A percentile compares a stretch with the other conserved stretches of the same genome.
Evolutionary conservation across 35 echinoderm and acorn worm species (phyloP).

Genomic region (Holothuria glaberrima): DNA sequence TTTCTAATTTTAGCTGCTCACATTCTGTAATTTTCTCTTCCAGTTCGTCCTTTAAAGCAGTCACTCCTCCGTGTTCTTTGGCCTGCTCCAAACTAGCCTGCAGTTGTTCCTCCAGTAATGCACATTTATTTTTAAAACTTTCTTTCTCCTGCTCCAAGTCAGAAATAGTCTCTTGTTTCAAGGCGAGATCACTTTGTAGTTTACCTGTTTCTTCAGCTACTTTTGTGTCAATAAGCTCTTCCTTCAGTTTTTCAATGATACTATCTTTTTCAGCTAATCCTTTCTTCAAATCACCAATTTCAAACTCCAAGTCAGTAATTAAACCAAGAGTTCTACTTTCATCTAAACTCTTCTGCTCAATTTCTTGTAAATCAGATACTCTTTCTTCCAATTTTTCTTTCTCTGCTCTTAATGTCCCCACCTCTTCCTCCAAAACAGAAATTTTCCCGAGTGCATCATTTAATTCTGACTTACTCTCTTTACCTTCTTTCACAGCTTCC

Average conservation of each 20-base stretch:
- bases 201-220: not conserved
- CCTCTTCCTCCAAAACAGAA: conserved; percentile 40
- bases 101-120: conserved; percentile 10
- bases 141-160: conserved; percentile 6
- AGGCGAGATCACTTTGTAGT: conserved; percentile 6
- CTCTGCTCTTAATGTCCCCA: conserved; percentile 50
- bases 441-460: conserved; percentile 37
- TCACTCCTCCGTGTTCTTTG: not conserved
- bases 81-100: not conserved
- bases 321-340: conserved; percentile 66
- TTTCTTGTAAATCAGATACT: conserved; percentile 57
- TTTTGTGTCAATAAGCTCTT: conserved; percentile 1
- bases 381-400: conserved; percentile 47
- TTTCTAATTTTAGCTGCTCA: conserved; percentile 9
- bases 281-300: conserved; percentile 57
- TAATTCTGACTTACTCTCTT: conserved; percentile 64
- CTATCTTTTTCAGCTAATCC: conserved; percentile 32
- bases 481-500: conserved; percentile 78
- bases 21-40: conserved; percentile 23
- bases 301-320: conserved; percentile 70
- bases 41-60: not conserved
- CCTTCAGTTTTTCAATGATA: conserved; percentile 24
- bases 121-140: not conserved
- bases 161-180: conserved; percentile 13
- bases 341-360: conserved; percentile 18